Evolutionary conservation across 1,140 invertebrate genomes (phyloP).

Genomic region (Apis florea): DNA sequence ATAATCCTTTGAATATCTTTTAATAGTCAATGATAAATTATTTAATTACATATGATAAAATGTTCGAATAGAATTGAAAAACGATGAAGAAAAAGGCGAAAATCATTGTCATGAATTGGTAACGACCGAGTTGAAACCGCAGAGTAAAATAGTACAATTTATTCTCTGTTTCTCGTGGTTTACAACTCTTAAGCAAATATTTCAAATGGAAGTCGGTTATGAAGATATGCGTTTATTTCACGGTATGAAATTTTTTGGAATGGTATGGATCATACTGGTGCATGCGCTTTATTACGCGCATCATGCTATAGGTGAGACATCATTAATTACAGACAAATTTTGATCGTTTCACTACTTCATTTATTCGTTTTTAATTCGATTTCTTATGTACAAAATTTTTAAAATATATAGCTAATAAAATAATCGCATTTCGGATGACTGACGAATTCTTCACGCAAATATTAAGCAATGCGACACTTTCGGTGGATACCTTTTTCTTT

Average conservation of each 20-base stretch:
- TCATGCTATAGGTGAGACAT: not conserved
- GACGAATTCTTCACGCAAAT: slow-evolving; percentile 72
- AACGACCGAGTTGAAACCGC: not conserved
- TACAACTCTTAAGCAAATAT: slow-evolving; percentile 74
- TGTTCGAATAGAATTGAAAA: slow-evolving; percentile 5
- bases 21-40: not conserved
- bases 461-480: slow-evolving; percentile 75
- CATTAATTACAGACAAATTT: not conserved
- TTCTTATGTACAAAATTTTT: too few relatives aligned
- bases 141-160: slow-evolving; percentile 56
- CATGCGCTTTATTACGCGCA: slow-evolving; percentile 76
- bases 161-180: slow-evolving; percentile 78
- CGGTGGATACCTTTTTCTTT: slow-evolving; percentile 81
- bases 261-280: slow-evolving; percentile 79
- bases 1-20: not conserved
- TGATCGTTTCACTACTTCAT: not conserved
- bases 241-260: slow-evolving; percentile 77
- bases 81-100: slow-evolving; percentile 28
- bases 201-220: slow-evolving; percentile 60
- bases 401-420: slow-evolving; percentile 71
- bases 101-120: slow-evolving; percentile 44
- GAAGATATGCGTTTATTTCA: slow-evolving; percentile 74
- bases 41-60: too few relatives aligned
- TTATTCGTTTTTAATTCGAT: rapidly evolving
- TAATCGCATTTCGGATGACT: slow-evolving; percentile 63